Evolutionary conservation across 2,113 vertebrate genomes (phyloP).

Genomic region (Daphoenositta chrysoptera): DNA sequence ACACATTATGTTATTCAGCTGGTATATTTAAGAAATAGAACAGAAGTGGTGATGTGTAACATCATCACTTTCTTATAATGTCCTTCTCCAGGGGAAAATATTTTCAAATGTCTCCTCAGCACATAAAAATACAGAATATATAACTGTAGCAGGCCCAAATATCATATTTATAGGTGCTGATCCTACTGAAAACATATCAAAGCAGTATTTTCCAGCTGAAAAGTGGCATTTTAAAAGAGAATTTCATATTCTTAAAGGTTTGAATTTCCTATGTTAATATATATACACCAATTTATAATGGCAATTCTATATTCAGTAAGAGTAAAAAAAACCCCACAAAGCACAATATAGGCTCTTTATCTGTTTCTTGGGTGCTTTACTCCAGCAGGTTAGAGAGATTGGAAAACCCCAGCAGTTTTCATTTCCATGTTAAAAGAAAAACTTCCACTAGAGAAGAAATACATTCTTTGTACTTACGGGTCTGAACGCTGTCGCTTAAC

Average conservation of each 20-base stretch:
- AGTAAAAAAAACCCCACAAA: background rate
- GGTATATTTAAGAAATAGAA: background rate
- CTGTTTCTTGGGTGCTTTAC: background rate
- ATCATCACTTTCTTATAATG: background rate
- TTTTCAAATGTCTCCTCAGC: background rate
- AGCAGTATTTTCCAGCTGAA: background rate
- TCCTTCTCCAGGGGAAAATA: background rate
- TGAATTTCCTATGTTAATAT: background rate
- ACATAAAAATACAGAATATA: background rate
- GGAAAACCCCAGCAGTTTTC: background rate
- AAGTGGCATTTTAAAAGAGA: background rate
- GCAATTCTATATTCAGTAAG: background rate
- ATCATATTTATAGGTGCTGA: background rate
- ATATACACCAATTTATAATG: background rate
- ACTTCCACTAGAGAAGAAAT: background rate
- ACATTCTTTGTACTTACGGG: constrained; percentile 78
- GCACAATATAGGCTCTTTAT: background rate
- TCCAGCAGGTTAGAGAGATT: background rate
- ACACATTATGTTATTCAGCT: background rate
- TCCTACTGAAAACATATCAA: background rate
- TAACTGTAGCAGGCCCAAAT: background rate
- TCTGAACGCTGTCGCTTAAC: constrained; percentile 87
- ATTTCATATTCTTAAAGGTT: background rate
- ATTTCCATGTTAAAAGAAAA: background rate
- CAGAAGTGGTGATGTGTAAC: background rate